Percentiles rank a stretch among this genome's conserved stretches.
phyloP scores from a whole-genome alignment of 2,113 vertebrate genomes.

The Poicephalus gulielmi region DNA sequence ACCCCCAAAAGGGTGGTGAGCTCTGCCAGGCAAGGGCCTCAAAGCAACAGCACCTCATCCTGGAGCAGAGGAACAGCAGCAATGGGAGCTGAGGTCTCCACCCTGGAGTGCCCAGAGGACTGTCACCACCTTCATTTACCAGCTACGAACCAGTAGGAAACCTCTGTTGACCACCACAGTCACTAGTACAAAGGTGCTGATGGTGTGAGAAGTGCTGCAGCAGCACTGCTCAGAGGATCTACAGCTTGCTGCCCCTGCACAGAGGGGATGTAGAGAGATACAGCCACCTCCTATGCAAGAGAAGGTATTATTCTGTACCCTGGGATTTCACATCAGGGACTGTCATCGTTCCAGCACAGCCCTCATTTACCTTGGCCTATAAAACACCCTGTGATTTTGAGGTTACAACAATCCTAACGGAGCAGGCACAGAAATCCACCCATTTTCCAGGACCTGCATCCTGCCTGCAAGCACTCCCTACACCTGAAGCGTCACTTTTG shows the following conservation, averaged over 20 bases:
- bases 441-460: neutral
- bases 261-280: neutral
- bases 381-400: slow-evolving; percentile 8
- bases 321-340: fast-evolving
- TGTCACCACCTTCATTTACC: neutral
- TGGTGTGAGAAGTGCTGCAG: neutral
- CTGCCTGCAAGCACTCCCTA: neutral
- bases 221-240: neutral
- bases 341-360: fast-evolving
- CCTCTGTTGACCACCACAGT: neutral
- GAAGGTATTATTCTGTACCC: neutral
- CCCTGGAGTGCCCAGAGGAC: fast-evolving
- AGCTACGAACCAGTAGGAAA: neutral
- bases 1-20: neutral
- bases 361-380: neutral
- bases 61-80: neutral
- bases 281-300: fast-evolving
- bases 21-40: neutral
- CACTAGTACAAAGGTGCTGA: neutral
- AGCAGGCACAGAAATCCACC: neutral
- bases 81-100: neutral
- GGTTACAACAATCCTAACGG: neutral
- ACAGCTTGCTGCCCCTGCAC: neutral
- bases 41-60: neutral
- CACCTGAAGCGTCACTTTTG: neutral